These are phyloP conservation scores for Gastrophryne carolinensis DNA, from an alignment of 2,797 vertebrate genomes.

Conservation along the genomic window DNA sequence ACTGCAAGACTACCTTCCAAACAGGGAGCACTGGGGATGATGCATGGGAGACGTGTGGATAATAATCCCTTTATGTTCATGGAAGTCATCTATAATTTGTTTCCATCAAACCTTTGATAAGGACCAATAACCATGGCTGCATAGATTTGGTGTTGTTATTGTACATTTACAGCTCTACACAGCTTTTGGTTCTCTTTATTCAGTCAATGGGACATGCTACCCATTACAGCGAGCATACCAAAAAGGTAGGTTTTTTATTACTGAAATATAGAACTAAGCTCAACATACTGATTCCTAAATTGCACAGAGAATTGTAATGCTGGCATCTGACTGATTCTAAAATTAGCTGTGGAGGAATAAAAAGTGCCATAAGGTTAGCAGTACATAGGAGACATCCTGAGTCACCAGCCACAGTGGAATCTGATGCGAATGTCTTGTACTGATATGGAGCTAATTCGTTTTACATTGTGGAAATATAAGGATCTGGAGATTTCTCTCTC, in stretches of 20 bases:
- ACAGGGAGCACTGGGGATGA: neutral
- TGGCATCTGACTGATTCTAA: too few relatives aligned
- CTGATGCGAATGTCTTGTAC: conserved; percentile 9
- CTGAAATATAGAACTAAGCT: neutral
- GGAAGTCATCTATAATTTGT: neutral
- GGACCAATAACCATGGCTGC: neutral
- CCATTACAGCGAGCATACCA: conserved; percentile 30
- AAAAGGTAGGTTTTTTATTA: conserved; percentile 34
- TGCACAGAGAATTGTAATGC: neutral
- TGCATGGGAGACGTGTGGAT: conserved; percentile 18
- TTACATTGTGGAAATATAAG: conserved; percentile 12
- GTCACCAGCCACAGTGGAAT: conserved; percentile 38
- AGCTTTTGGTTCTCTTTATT: conserved; percentile 1
- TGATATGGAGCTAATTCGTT: conserved; percentile 40
- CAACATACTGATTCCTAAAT: neutral
- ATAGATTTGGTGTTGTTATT: neutral
- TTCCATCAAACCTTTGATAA: neutral
- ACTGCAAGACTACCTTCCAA: neutral
- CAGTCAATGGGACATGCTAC: conserved; percentile 40
- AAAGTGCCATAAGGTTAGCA: conserved; percentile 37
- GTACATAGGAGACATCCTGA: conserved; percentile 21
- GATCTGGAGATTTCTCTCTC: conserved; percentile 17
- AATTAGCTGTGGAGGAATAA: conserved; percentile 22
- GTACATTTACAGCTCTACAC: neutral
- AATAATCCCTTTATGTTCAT: neutral